phyloP scores from a whole-genome alignment of 1,140 invertebrate genomes.

The Achatina immaculata region DNA sequence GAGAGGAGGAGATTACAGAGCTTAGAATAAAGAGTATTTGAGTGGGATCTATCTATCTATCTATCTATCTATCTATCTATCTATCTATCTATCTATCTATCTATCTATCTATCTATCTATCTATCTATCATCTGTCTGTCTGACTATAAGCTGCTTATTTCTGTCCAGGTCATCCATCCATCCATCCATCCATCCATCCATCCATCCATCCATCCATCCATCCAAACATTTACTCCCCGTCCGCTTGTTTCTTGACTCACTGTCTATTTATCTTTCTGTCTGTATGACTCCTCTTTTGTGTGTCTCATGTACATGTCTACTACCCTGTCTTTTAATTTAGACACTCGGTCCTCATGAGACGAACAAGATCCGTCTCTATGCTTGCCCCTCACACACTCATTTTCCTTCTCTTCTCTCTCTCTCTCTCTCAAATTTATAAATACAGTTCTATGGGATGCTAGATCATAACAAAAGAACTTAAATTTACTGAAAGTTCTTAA shows the following conservation, averaged over 20 bases:
- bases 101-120: background rate
- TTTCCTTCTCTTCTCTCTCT: too few species aligned
- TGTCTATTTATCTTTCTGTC: too few species aligned
- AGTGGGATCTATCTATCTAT: background rate
- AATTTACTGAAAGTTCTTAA: too few species aligned
- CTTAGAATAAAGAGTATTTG: background rate
- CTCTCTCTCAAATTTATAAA: too few species aligned
- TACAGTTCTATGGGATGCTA: too few species aligned
- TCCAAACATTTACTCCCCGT: too few species aligned
- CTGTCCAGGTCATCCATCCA: too few species aligned
- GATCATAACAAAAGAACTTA: too few species aligned
- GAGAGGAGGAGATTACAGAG: background rate
- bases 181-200: background rate
- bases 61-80: background rate
- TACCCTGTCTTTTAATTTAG: background rate
- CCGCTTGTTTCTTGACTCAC: too few species aligned
- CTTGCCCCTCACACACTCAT: too few species aligned
- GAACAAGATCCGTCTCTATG: too few species aligned
- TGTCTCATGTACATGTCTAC: background rate
- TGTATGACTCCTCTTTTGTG: too few species aligned
- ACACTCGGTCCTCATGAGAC: background rate
- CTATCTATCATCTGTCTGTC: background rate
- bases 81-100: background rate
- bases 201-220: background rate
- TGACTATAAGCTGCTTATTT: background rate